These are phyloP conservation scores for Myotis lucifugus DNA, from an alignment of 2,113 vertebrate species.

Conservation along the genomic window DNA sequence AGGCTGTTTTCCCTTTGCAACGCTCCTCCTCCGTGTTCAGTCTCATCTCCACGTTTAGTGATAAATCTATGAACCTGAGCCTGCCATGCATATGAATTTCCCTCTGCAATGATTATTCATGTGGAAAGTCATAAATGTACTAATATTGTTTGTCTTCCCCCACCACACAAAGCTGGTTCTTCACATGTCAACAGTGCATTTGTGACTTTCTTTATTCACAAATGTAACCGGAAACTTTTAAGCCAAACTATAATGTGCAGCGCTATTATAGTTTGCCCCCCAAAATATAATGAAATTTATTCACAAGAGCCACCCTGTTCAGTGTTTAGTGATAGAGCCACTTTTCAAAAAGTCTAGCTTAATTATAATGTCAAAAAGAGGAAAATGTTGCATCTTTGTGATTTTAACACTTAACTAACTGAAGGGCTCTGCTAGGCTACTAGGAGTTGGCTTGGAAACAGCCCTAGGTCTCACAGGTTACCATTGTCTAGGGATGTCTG, in stretches of 20 bases:
- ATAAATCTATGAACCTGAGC: constrained; percentile 49
- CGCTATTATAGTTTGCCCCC: not conserved
- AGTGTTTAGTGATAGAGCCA: constrained; percentile 74
- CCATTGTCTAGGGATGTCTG: constrained; percentile 83
- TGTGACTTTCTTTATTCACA: constrained; percentile 78
- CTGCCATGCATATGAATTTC: constrained; percentile 56
- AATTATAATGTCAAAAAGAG: constrained; percentile 76
- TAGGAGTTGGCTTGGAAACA: constrained; percentile 86
- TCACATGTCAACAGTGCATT: constrained; percentile 82
- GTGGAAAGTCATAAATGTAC: constrained; percentile 63
- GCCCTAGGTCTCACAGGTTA: constrained; percentile 85
- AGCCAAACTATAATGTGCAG: constrained; percentile 82
- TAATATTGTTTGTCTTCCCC: constrained; percentile 72
- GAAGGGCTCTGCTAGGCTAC: constrained; percentile 86
- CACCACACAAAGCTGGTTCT: constrained; percentile 73
- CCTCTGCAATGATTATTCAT: constrained; percentile 52
- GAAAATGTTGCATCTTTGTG: constrained; percentile 76
- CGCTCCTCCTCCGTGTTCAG: not conserved
- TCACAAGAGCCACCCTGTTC: constrained; percentile 76
- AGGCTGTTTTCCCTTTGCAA: constrained; percentile 31
- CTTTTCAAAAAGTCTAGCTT: constrained; percentile 79
- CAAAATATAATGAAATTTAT: constrained; percentile 75
- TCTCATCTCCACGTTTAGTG: constrained; percentile 53
- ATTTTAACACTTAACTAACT: constrained; percentile 75
- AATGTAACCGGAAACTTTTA: constrained; percentile 85